A percentile compares a stretch with the other conserved stretches of the same genome.
Evolutionary conservation across 2,888 invertebrate species (phyloP).

Genomic region (Selenia dentaria): DNA sequence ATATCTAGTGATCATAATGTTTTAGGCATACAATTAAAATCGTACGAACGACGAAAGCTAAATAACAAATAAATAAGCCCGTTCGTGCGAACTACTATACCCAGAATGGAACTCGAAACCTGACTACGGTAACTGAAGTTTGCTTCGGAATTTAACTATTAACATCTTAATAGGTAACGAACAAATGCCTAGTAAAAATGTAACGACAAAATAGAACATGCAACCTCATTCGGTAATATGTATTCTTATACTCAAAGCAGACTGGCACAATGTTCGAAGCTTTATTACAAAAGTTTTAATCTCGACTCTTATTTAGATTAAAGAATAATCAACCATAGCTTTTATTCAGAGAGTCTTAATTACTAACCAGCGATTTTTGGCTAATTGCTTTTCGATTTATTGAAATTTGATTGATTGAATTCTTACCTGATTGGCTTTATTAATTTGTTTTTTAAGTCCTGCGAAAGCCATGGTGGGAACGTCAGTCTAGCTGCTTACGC

Average conservation of each 20-base stretch:
- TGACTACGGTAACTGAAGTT: constrained; percentile 21
- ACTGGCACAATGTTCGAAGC: constrained; percentile 41
- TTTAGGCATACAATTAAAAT: too few relatives aligned
- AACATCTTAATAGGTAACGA: constrained; percentile 17
- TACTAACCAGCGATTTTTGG: constrained; percentile 24
- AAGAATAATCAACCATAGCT: constrained; percentile 24
- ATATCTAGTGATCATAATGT: too few relatives aligned
- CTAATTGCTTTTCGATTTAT: constrained; percentile 27
- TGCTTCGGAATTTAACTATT: constrained; percentile 12
- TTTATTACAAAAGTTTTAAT: constrained; percentile 51
- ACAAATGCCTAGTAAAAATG: constrained; percentile 12
- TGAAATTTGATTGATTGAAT: constrained; percentile 22
- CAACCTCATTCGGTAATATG: constrained; percentile 25
- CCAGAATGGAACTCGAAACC: constrained; percentile 11
- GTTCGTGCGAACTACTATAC: constrained; percentile 11
- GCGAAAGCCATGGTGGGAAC: constrained; percentile 96
- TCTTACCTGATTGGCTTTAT: constrained; percentile 99
- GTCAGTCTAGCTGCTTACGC: constrained; percentile 44
- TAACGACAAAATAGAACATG: constrained; percentile 20
- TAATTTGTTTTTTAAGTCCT: constrained; percentile 99
- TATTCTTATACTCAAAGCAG: constrained; percentile 36
- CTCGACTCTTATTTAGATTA: constrained; percentile 37
- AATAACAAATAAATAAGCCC: too few relatives aligned
- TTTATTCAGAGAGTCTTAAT: constrained; percentile 32
- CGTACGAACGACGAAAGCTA: too few relatives aligned